Percentiles rank a stretch among this genome's conserved stretches.
These are phyloP conservation scores for Nothocercus nigrocapillus DNA, from an alignment of 2,113 vertebrate genomes.

Conservation along the genomic window DNA sequence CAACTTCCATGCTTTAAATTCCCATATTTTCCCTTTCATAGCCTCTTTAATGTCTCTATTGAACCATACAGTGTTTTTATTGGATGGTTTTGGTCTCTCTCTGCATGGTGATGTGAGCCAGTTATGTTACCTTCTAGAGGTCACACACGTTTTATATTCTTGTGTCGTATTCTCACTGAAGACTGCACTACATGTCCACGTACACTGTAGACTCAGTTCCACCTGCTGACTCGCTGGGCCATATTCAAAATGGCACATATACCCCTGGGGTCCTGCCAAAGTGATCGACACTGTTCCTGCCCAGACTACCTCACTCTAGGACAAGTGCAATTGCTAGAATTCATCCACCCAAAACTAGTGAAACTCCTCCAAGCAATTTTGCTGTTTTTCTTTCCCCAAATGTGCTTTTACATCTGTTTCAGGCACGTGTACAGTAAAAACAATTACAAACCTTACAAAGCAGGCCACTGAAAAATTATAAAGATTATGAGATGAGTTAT, in stretches of 20 bases:
- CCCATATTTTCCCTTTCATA: neutral
- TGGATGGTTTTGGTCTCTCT: neutral
- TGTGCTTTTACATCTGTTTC: neutral
- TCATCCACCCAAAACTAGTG: neutral
- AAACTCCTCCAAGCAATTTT: neutral
- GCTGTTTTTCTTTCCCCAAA: neutral
- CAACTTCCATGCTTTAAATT: neutral
- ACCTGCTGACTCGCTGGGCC: neutral
- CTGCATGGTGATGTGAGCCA: neutral
- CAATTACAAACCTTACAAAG: neutral
- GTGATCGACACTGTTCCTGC: neutral
- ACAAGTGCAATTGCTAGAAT: neutral
- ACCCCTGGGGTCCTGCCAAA: neutral
- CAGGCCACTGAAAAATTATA: neutral
- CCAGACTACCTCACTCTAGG: neutral
- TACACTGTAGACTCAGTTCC: neutral
- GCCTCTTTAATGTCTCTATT: neutral
- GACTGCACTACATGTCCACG: neutral
- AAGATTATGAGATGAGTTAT: neutral
- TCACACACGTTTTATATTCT: neutral
- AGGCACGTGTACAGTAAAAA: neutral
- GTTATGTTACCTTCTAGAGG: neutral
- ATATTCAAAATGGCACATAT: fast-evolving
- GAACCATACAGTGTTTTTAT: neutral
- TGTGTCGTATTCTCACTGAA: neutral